Evolutionary conservation across 2,888 invertebrate genomes (phyloP), one percentile per base, ranked within the genome.

Genomic region (Aspidiotus rigidus): DNA sequence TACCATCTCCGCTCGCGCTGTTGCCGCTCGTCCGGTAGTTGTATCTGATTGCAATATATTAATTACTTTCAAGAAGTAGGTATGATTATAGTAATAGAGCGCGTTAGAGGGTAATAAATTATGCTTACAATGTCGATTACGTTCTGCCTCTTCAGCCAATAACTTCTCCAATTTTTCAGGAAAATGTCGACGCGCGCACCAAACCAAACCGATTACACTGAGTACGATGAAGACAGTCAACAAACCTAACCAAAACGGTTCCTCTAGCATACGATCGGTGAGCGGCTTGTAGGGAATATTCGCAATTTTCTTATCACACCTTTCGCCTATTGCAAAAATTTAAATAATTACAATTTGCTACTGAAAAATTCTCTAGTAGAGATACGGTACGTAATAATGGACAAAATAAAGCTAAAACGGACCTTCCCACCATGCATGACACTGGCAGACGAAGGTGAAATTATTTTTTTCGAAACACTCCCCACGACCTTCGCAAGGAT

Each of bases 201-300:
- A 90, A 16, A 90, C 84, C 64, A 90, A 80, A 15, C 89, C 90
- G 73, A 91, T 88, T 72, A 88, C 82, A 64, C 85, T 86, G 75
- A 92, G 82, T 0, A 92, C 89, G 10, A 87, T 84, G 75, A 88
- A 86, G 0, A 93, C 90, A 0, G 91, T 89, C 77, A 93, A 88
- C 54, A 93, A 81, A 0, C 92, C 92, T 57, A 93, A 81, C 92
- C 92, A 92, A 78, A 93, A 92, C 0, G 92, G 92, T 77, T 92
- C 91, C 74, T 90, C 88, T 42, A 92, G 80, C 87, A 93, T 89
- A 40, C 89, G 81, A 74, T 90, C 85, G 10, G 90, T 89, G 16
- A 91, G 80, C 7, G 86, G 86, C 74, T 85, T 86, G 77, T 84
- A 86, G 1, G 86, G 85, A 71, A 87, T 86, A 74, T 86, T 84